Percentiles rank a stretch among this genome's conserved stretches.
phyloP scores from a whole-genome alignment of 2,888 invertebrate species.

The Hylaea fasciaria region DNA sequence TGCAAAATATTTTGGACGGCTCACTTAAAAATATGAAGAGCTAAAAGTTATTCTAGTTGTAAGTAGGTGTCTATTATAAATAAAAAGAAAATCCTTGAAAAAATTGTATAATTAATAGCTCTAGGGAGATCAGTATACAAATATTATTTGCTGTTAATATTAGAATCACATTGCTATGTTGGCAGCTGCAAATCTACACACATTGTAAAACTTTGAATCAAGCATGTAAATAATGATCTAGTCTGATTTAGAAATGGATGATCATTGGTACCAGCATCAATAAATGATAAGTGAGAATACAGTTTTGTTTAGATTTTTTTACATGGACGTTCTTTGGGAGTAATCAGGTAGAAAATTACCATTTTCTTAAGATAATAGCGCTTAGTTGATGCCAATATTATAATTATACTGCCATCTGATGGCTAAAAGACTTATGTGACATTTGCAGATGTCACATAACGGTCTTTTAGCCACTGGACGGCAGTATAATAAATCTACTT shows the following conservation, averaged over 20 bases:
- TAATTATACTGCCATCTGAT: not conserved
- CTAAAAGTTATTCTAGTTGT: not conserved
- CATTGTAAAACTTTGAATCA: constrained; percentile 13
- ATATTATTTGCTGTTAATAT: constrained; percentile 46
- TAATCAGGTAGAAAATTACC: too few species aligned
- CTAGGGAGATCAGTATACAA: constrained; percentile 60
- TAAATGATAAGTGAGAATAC: not conserved
- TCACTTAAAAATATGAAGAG: constrained; percentile 78
- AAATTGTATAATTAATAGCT: constrained; percentile 62
- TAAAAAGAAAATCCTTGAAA: constrained; percentile 51
- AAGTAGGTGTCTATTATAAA: constrained; percentile 29
- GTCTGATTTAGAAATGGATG: constrained; percentile 2
- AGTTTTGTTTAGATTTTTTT: not conserved
- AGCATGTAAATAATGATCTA: constrained; percentile 20
- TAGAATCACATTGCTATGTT: constrained; percentile 34
- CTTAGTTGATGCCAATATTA: not conserved
- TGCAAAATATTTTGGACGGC: constrained; percentile 90
- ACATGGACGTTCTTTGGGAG: too few species aligned
- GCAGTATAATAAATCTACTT: constrained; percentile 12
- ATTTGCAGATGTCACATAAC: too few species aligned
- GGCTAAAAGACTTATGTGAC: too few species aligned
- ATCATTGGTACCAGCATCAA: constrained; percentile 1
- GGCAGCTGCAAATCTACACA: constrained; percentile 38
- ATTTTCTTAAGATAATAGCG: not conserved
- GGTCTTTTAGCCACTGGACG: too few species aligned